phyloP scores from a whole-genome alignment of 2,888 invertebrate genomes.

The Apodemia duryi region DNA sequence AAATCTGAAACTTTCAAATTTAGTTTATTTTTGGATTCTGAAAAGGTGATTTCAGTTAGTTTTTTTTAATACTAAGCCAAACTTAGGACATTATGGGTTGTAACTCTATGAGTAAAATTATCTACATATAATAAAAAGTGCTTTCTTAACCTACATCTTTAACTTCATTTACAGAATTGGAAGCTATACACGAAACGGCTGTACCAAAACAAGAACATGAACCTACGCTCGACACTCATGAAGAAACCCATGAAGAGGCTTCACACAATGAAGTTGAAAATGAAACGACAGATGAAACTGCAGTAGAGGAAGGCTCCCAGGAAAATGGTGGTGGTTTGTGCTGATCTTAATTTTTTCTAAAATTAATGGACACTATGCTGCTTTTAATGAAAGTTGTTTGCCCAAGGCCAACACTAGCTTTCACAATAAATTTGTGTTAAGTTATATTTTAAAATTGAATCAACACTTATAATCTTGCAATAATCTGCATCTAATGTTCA shows the following conservation, averaged over 20 bases:
- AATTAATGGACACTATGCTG: not conserved
- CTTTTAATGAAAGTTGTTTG: not conserved
- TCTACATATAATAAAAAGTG: too few relatives aligned
- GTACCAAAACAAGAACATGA: constrained; percentile 49
- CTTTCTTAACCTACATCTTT: not conserved
- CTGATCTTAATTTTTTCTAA: not conserved
- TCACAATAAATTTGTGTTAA: too few relatives aligned
- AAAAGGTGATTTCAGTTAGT: too few relatives aligned
- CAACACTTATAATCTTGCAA: too few relatives aligned
- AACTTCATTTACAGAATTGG: constrained; percentile 23
- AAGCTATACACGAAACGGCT: constrained; percentile 40
- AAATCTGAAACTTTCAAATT: too few relatives aligned
- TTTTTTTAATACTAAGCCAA: too few relatives aligned
- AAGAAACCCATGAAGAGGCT: constrained; percentile 31
- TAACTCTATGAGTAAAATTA: too few relatives aligned
- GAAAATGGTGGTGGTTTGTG: constrained; percentile 52
- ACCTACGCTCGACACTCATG: constrained; percentile 34
- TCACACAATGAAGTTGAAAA: constrained; percentile 38
- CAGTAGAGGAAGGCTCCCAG: constrained; percentile 42
- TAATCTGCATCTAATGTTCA: too few relatives aligned
- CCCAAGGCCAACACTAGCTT: too few relatives aligned
- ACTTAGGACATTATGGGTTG: too few relatives aligned
- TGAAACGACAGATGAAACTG: constrained; percentile 35
- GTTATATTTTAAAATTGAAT: too few relatives aligned
- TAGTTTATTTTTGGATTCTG: too few relatives aligned